Evolutionary conservation across 2,113 vertebrate species (phyloP), one percentile per base, ranked within the genome.

Genomic region (Naja naja): DNA sequence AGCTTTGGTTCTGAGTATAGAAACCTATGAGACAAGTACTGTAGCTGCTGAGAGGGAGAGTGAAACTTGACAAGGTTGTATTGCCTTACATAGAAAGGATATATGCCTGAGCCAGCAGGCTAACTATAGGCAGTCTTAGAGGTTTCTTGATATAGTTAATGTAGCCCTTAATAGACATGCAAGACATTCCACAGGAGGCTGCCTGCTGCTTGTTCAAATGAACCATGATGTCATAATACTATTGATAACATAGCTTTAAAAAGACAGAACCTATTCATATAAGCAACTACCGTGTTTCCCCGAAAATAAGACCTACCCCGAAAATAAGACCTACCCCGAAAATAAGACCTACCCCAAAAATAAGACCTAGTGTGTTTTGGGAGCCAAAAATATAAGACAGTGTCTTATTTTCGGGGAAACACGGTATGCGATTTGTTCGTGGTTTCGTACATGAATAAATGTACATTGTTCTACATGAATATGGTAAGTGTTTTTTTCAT

Each of bases 181-280:
- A 93, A 97, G 97, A 97, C 96, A 96, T 97, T 97, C 97, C 96
- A 95, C 3, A 0, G 92, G 89, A 94, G 94, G 91, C 39, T 93
- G 90, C 47, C 27, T 89, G 94, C 74, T 95, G 91, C 47, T n/a
- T 90, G n/a, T 58, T 0, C 85, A 92, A 87, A 94, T 6, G 92
- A 93, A 69, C 27, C 27, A 60, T 93, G 90, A 11, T 14, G 92
- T 45, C 93, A 95, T 93, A 90, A 85, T 85, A 53, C 53, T 60
- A 45, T 55, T 95, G 96, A 91, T 95, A 97, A 6, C 16, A 43
- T 25, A 56, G 90, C 55, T 94, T 94, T 91, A 92, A 95, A 96
- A 89, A 0, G 81, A 89, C 92, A 93, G 58, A 0, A 55, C 87
- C 93, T 97, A 95, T 97, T 97, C 96, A 88, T 58, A 34, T n/a